Evolutionary conservation across 2,797 vertebrate genomes (phyloP).

Genomic region (Etheostoma nigrum): DNA sequence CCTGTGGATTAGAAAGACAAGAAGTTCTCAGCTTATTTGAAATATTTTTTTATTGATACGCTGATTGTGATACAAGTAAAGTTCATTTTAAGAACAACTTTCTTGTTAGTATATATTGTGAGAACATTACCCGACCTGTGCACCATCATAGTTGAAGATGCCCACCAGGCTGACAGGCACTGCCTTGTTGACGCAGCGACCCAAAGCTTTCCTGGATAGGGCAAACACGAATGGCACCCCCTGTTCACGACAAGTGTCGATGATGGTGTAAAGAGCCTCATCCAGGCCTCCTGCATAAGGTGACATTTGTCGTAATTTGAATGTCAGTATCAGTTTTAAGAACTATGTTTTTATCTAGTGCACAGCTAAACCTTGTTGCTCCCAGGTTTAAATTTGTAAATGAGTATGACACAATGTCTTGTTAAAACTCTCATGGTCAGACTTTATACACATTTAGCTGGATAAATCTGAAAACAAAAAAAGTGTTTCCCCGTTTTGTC

Average conservation of each 20-base stretch:
- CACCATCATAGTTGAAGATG: slow-evolving; percentile 98
- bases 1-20: slow-evolving; percentile 76
- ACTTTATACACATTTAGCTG: background rate
- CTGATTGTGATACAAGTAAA: too few species aligned
- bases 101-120: background rate
- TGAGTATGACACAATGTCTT: background rate
- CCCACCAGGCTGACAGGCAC: slow-evolving; percentile 98
- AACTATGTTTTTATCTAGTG: background rate
- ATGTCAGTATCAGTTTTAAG: background rate
- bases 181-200: slow-evolving; percentile 94
- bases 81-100: background rate
- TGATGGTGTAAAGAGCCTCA: slow-evolving; percentile 94
- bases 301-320: background rate
- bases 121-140: slow-evolving; percentile 87
- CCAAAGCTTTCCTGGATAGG: slow-evolving; percentile 93
- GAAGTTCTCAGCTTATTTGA: background rate
- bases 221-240: slow-evolving; percentile 95
- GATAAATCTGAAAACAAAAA: background rate
- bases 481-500: background rate
- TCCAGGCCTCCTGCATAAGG: slow-evolving; percentile 91
- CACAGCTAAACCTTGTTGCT: background rate
- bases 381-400: background rate
- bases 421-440: background rate
- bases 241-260: slow-evolving; percentile 92
- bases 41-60: background rate